Percentiles rank a stretch among this genome's conserved stretches.
Evolutionary conservation across 1,140 invertebrate species (phyloP).

Genomic region (Nebria ingens): DNA sequence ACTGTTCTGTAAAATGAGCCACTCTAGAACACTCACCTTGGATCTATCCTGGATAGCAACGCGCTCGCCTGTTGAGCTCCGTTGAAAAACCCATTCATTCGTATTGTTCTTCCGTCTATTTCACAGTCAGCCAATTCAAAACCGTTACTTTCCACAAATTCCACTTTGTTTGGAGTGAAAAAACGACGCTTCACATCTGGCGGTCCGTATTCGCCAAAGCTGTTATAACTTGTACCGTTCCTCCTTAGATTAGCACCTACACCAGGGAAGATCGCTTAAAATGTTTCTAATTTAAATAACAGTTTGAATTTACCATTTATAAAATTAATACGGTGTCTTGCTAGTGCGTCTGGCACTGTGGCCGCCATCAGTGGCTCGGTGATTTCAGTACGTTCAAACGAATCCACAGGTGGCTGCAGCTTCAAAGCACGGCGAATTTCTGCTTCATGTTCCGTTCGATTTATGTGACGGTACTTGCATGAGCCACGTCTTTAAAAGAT

Average conservation of each 20-base stretch:
- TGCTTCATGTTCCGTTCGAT: slow-evolving; percentile 37
- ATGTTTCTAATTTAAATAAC: neutral
- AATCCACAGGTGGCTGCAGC: slow-evolving; percentile 28
- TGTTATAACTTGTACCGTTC: neutral
- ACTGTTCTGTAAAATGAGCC: slow-evolving; percentile 21
- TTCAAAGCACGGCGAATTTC: slow-evolving; percentile 22
- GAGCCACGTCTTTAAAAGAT: slow-evolving; percentile 26
- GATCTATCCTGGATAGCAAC: slow-evolving; percentile 8
- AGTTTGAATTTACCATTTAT: slow-evolving; percentile 1
- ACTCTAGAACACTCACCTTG: slow-evolving; percentile 15
- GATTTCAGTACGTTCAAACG: slow-evolving; percentile 26
- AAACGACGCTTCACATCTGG: slow-evolving; percentile 23
- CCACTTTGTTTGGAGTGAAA: slow-evolving; percentile 11
- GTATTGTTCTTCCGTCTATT: neutral
- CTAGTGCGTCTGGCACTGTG: neutral
- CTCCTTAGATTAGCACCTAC: neutral
- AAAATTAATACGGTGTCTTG: neutral
- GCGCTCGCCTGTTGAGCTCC: slow-evolving; percentile 22
- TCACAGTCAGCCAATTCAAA: slow-evolving; percentile 6
- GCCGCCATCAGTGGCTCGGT: neutral
- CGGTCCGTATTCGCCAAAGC: slow-evolving; percentile 12
- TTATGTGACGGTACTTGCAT: slow-evolving; percentile 44
- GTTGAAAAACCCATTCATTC: slow-evolving; percentile 7
- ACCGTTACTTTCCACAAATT: slow-evolving; percentile 9
- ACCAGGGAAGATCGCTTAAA: too few relatives aligned